Evolutionary conservation across 2,113 vertebrate genomes (phyloP), one percentile per base, ranked within the genome.

Genomic region (Ictalurus furcatus): DNA sequence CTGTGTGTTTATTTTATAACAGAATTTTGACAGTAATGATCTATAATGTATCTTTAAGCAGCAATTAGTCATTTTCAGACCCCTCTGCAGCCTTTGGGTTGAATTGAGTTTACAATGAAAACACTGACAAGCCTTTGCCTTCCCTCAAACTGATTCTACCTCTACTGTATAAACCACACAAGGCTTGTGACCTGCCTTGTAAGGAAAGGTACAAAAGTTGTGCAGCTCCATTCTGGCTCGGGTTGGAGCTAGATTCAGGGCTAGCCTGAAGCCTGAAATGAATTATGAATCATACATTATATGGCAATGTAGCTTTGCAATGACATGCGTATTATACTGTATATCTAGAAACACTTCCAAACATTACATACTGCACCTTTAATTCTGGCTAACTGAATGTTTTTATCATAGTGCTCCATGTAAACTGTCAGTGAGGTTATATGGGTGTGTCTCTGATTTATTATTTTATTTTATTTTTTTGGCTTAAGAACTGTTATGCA

Each of bases 401-500:
- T 65, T 37, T 37, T 73, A 58, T 88, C 12, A 61, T 8, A 63
- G 56, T 79, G 81, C 59, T 82, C 44, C 30, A 19, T 34, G 30
- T 85, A 65, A 17, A 48, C 76, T 34, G 58, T 54, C 13, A 34
- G 8, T 85, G 82, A 76, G 25, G 28, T 40, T 78, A 40, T 48
- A 69, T 85, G 44, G 54, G 74, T 13, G 28, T 85, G 82, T 23
- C 34, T 71, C 14, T 86, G 37, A 13, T n/a, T 81, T 71, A 56
- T 56, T 56, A 16, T 2, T 56, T 56, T 9, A 88, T 88, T 93
- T 52, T 28, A 65, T 54, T 86, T 44, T 65, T 65, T 65, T 63
- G 23, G 61, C 61, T 63, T 8, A 65, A 74, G 19, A 21, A 21
- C 2, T 6, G 37, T 76, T 78, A 74, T 86, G 37, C 86, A 52